phyloP scores from a whole-genome alignment of 2,797 vertebrate species.

The Otus scops region DNA sequence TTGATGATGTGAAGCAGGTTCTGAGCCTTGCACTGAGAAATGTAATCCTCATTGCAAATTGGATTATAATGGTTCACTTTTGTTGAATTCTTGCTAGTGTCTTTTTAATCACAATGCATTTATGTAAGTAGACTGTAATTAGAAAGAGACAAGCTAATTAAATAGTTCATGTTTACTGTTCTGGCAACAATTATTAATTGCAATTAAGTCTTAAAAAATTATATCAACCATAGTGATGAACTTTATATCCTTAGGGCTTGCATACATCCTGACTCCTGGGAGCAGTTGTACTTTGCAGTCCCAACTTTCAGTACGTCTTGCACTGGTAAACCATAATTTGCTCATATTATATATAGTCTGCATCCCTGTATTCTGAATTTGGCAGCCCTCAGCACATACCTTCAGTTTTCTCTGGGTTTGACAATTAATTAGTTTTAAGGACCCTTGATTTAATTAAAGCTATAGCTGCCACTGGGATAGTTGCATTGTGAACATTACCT shows the following conservation, averaged over 20 bases:
- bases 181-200: constrained; percentile 8
- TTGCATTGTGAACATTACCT: not conserved
- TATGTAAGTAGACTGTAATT: not conserved
- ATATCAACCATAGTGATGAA: not conserved
- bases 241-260: not conserved
- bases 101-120: not conserved
- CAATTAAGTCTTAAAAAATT: constrained; percentile 14
- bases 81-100: not conserved
- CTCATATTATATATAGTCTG: not conserved
- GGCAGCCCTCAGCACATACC: not conserved
- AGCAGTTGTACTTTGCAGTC: not conserved
- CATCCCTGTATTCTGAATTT: not conserved
- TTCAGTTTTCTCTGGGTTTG: not conserved
- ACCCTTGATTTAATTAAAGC: constrained; percentile 7
- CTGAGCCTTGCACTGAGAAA: not conserved
- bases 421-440: constrained; percentile 17
- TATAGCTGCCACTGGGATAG: not conserved
- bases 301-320: not conserved
- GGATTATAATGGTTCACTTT: not conserved
- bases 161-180: not conserved
- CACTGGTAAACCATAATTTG: not conserved
- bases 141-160: constrained; percentile 5
- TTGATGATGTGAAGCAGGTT: not conserved
- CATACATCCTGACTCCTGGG: not conserved
- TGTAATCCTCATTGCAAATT: not conserved